Base-by-base conservation (phyloP, 2,113 vertebrate species). In the Istiophorus platypterus region DNA sequence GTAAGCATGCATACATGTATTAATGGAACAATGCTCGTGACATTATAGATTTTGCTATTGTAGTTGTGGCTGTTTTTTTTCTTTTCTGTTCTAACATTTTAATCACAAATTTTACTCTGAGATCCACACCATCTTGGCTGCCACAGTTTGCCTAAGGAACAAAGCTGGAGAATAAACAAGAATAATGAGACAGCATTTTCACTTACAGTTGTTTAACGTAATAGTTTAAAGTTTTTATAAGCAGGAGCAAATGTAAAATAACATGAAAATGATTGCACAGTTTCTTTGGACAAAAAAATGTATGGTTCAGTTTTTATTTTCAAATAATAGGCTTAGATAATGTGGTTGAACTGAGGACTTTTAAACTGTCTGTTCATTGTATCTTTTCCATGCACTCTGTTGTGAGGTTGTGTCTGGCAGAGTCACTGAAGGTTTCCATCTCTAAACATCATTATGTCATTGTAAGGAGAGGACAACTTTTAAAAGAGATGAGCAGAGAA, bases 1-100 rank as follows among this genome's bases (percentile, higher is more conserved):
- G 98, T 99, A 97, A 94, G 93, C 24, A 31, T 76, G 2, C 1
- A 31, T 52, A 24, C 4, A 56, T 52, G 5, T 29, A 5, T 57
- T 61, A 15, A 49, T 26, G 2, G 14, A 3, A 8, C 8, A 17
- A 2, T 39, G 1, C 7, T 24, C 65, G 4, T 72, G 17, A 57
- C 18, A 12, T 34, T 7, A 62, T 1, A 37, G 3, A 15, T 52
- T 39, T 58, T 45, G 12, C 10, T 37, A 14, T 42, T 27, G 20
- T 37, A 39, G 12, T 58, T 4, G 51, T 29, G 51, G 8, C 4
- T 14, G 0, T 56, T 14, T 56, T 56, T 26, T 56, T 39, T 49
- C 37, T 0, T 66, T 31, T 22, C 4, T 42, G 6, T 45, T 59
- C 5, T 37, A 59, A 62, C 42, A 41, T 39, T 59, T 62, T 37